phyloP scores from a whole-genome alignment of 2,797 vertebrate genomes.

The Mionectes olivaceus region DNA sequence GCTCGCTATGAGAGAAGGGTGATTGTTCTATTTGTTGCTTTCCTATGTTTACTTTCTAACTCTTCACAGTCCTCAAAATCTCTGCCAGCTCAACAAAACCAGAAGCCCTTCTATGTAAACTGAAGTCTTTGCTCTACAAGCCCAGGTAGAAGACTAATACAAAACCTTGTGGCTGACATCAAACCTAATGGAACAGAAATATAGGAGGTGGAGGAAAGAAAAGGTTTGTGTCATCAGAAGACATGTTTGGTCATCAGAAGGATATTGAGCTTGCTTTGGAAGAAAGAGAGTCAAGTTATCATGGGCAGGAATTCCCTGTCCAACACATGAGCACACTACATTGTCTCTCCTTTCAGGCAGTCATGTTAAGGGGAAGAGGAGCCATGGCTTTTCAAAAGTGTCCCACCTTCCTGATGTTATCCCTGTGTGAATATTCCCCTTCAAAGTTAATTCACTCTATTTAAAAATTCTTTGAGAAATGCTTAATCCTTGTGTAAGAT shows the following conservation, averaged over 20 bases:
- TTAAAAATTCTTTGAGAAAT: neutral
- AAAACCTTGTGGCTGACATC: neutral
- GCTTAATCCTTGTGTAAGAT: neutral
- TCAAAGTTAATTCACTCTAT: neutral
- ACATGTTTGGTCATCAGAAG: neutral
- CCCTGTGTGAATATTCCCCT: neutral
- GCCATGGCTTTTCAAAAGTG: neutral
- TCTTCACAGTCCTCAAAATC: neutral
- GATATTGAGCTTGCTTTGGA: neutral
- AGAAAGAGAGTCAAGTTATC: neutral
- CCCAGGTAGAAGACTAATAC: neutral
- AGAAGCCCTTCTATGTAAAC: neutral
- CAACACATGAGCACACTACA: fast-evolving
- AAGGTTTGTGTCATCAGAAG: neutral
- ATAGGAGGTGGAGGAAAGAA: neutral
- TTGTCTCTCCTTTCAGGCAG: neutral
- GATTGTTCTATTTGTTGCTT: neutral
- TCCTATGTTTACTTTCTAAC: neutral
- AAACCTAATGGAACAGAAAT: neutral
- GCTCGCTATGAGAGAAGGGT: neutral
- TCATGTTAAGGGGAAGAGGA: neutral
- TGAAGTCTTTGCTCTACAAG: neutral
- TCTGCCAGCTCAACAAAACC: neutral
- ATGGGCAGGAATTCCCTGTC: neutral
- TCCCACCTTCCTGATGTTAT: neutral